These are phyloP conservation scores for Apodemia mormo DNA, from an alignment of 2,888 invertebrate genomes.

Conservation along the genomic window DNA sequence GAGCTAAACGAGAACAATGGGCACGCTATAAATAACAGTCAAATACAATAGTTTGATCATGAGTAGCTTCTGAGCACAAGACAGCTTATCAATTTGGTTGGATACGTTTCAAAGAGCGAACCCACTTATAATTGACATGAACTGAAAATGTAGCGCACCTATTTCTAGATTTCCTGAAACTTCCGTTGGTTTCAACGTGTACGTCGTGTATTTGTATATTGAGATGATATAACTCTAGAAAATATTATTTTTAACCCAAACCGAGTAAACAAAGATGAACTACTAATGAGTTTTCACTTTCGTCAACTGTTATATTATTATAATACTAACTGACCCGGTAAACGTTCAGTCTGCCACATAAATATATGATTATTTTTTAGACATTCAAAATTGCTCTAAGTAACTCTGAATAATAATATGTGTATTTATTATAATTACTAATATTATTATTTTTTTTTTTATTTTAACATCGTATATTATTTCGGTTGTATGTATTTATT, in stretches of 20 bases:
- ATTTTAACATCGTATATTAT: no score
- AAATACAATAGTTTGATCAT: neutral
- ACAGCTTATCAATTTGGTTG: slow-evolving; percentile 53
- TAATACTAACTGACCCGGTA: neutral
- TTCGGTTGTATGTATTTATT: no score
- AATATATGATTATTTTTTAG: no score
- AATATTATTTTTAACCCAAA: neutral
- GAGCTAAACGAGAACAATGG: no score
- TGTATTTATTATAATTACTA: no score
- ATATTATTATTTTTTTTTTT: no score
- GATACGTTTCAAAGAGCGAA: slow-evolving; percentile 48
- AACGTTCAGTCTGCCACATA: no score
- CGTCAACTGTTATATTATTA: neutral
- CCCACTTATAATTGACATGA: slow-evolving; percentile 7
- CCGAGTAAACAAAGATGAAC: neutral
- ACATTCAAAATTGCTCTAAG: no score
- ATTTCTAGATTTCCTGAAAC: slow-evolving; percentile 57
- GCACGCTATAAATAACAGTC: neutral
- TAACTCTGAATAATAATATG: no score
- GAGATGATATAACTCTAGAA: neutral
- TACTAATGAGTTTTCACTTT: neutral
- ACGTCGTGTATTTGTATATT: slow-evolving; percentile 19
- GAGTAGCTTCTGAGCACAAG: slow-evolving; percentile 22
- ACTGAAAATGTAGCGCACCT: slow-evolving; percentile 34
- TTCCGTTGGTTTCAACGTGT: slow-evolving; percentile 18